Percentiles rank a stretch among this genome's conserved stretches.
Conservation (phyloP, 64 coral and sea anemone species). For the Pachyseris speciosa region DNA sequence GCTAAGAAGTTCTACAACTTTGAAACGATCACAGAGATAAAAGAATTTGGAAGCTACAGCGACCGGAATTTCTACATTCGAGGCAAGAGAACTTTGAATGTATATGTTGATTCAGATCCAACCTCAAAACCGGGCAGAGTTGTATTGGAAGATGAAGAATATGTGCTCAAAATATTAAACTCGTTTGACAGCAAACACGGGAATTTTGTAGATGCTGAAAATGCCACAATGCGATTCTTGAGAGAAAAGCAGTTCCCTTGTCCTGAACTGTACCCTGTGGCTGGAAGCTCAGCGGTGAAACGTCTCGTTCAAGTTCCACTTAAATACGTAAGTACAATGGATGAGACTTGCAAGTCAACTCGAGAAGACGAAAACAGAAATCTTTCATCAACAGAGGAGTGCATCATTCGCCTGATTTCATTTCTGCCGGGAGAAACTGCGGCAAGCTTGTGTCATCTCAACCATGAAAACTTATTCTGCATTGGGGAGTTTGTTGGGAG, state of each 20-base stretch:
- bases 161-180: slow-evolving; percentile 63
- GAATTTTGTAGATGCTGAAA: slow-evolving; percentile 42
- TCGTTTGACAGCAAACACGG: slow-evolving; percentile 37
- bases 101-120: not conserved
- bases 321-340: not conserved
- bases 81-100: not conserved
- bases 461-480: slow-evolving; percentile 9
- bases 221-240: slow-evolving; percentile 12
- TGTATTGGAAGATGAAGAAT: not conserved
- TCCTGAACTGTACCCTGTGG: not conserved
- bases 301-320: not conserved
- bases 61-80: slow-evolving; percentile 62
- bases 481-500: slow-evolving; percentile 51
- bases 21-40: not conserved
- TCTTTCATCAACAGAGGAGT: not conserved
- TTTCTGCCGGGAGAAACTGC: slow-evolving; percentile 27
- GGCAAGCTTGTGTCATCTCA: not conserved
- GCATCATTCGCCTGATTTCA: slow-evolving; percentile 16
- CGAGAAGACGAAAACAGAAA: not conserved
- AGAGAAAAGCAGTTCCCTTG: slow-evolving; percentile 44
- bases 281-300: not conserved
- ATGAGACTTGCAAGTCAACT: not conserved
- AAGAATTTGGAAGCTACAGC: slow-evolving; percentile 36
- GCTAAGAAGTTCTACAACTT: slow-evolving; percentile 34
- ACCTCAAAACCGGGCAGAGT: not conserved